Conservation (phyloP, 2,888 invertebrate genomes). For the Ellobium chinense region DNA sequence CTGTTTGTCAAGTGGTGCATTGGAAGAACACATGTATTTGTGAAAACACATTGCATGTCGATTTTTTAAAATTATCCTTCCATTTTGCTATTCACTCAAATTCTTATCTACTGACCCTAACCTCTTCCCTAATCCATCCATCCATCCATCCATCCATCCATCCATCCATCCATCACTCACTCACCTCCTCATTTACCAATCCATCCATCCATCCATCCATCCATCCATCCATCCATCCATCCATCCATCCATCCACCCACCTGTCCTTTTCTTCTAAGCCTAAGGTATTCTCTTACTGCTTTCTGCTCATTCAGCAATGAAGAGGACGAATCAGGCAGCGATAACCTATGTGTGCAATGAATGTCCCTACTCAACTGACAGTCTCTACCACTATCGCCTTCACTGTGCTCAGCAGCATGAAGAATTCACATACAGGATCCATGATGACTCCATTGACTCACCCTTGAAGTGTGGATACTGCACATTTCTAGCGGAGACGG, state of each 20-base stretch:
- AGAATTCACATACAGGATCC: slow-evolving; percentile 54
- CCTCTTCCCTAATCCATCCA: not conserved
- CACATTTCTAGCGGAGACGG: slow-evolving; percentile 50
- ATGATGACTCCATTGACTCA: slow-evolving; percentile 53
- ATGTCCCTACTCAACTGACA: slow-evolving; percentile 53
- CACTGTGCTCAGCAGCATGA: slow-evolving; percentile 58
- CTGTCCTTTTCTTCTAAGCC: too few species aligned
- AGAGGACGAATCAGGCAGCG: not conserved
- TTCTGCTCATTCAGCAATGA: too few species aligned
- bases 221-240: not conserved
- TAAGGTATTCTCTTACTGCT: too few species aligned
- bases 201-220: not conserved
- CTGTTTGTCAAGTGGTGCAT: too few species aligned
- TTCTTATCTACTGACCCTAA: not conserved
- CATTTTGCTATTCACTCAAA: not conserved
- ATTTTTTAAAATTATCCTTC: not conserved
- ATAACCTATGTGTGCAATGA: slow-evolving; percentile 55
- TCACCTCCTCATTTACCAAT: not conserved
- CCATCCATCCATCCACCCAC: not conserved
- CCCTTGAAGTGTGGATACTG: slow-evolving; percentile 65
- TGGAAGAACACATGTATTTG: too few species aligned
- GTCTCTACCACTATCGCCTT: slow-evolving; percentile 62
- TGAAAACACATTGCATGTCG: too few species aligned
- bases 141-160: not conserved
- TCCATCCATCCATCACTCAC: not conserved